Base-by-base conservation (phyloP, 2,797 vertebrate genomes). In the Meriones psammophilus region DNA sequence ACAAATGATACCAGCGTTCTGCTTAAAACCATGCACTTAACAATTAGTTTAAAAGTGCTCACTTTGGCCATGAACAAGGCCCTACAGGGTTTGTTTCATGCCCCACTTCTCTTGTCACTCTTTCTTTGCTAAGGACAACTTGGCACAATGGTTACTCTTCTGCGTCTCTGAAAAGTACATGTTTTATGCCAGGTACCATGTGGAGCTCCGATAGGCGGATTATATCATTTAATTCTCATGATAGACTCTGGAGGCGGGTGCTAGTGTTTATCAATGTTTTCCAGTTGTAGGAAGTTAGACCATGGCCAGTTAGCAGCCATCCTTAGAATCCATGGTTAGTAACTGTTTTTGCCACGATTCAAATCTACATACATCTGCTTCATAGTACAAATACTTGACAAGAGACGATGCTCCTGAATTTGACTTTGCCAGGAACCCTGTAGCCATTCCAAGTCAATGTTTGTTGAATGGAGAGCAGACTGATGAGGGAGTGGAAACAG, bases 251-350 rank as follows among this genome's bases (percentile, higher is more conserved):
- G 84, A 22, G 56, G 73, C 58, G 9, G 56, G 24, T 2, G 18
- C 42, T 42, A 2, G 33, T 39, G 76, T 74, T 78, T 91, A 93
- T 88, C 91, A 89, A 1, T 64, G 58, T 39, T 58, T 78, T 39
- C 66, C 84, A 91, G 54, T 66, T 28, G 36, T 81, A 73, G 85
- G 87, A 91, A 92, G 9, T 26, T 62, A 93, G 92, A 77, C 66
- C 28, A 5, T 62, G 79, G 42, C 39, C 74, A 77, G 73, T 83
- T 73, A 90, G 18, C 56, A 33, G 85, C 42, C 20, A 81, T 71
- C 18, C 17, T 17, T 66, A 88, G 86, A 73, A 39, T 68, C 42
- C 18, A 0, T 1, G 66, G 46, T 73, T 71, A 74, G 1, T 36
- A 36, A 60, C 10, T 1, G 58, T 54, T 10, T 1, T 54, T 64